phyloP scores from a whole-genome alignment of 1,140 invertebrate genomes.

The Papilio dardanus region DNA sequence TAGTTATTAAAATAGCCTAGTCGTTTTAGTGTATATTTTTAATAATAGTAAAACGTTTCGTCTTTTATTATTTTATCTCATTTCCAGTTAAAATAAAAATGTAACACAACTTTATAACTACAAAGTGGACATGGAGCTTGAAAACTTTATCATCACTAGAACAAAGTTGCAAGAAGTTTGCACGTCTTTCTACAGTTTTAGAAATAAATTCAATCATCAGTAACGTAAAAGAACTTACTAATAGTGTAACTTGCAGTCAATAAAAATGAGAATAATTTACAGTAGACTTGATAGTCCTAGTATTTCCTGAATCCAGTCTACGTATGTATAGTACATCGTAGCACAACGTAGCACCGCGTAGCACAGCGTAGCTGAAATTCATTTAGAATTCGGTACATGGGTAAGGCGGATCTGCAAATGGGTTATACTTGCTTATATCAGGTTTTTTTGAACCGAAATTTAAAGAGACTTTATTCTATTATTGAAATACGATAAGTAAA shows the following conservation, averaged over 20 bases:
- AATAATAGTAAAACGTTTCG: too few species aligned
- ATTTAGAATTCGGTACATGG: background rate
- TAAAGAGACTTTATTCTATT: too few species aligned
- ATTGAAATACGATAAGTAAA: too few species aligned
- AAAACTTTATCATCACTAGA: background rate
- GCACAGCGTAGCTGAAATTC: background rate
- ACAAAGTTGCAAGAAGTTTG: background rate
- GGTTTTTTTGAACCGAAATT: too few species aligned
- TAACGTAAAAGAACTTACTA: background rate
- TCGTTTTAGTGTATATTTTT: too few species aligned
- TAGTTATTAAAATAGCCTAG: too few species aligned
- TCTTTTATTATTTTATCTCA: too few species aligned
- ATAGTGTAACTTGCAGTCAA: background rate
- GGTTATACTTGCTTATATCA: background rate
- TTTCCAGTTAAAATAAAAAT: background rate
- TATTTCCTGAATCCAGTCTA: background rate
- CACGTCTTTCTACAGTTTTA: background rate
- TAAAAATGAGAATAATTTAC: background rate
- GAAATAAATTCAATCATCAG: background rate
- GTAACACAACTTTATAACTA: background rate
- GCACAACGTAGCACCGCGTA: background rate
- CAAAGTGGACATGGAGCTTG: background rate
- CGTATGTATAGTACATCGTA: background rate
- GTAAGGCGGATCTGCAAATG: conserved; percentile 17
- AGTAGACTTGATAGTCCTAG: background rate